phyloP scores from a whole-genome alignment of 2,113 vertebrate species.

The Ctenodactylus gundi region DNA sequence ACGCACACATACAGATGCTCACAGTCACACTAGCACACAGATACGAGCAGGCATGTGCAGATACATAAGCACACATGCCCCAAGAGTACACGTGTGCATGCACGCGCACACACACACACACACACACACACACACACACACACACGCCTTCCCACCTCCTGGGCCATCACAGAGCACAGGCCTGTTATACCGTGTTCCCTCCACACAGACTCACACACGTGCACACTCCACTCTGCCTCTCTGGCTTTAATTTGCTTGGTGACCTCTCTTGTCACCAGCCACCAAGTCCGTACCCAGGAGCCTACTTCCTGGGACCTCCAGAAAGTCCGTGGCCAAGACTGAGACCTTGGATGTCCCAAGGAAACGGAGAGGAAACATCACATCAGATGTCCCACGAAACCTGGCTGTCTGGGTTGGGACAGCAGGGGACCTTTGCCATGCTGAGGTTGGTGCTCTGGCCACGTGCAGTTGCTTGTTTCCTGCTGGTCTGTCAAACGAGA shows the following conservation, averaged over 20 bases:
- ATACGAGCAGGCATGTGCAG: neutral
- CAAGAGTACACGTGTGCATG: neutral
- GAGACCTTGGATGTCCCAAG: neutral
- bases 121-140: neutral
- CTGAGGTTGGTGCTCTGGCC: neutral
- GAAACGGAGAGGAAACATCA: neutral
- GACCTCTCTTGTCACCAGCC: neutral
- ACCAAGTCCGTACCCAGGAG: neutral
- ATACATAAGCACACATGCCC: neutral
- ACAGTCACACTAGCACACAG: neutral
- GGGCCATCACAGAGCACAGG: neutral
- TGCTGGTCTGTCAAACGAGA: neutral
- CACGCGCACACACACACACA: no score
- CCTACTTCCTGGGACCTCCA: neutral
- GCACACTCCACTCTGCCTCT: neutral
- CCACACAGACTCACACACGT: neutral
- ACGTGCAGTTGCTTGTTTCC: rapidly evolving
- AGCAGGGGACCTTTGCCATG: neutral
- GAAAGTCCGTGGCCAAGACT: neutral
- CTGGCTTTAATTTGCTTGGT: rapidly evolving
- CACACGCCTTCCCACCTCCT: neutral
- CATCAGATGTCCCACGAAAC: neutral
- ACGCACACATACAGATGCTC: neutral
- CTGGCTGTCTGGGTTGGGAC: neutral
- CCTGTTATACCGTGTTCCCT: neutral